Conservation (phyloP, 2,888 invertebrate genomes). For the Cryptocephalus primarius region DNA sequence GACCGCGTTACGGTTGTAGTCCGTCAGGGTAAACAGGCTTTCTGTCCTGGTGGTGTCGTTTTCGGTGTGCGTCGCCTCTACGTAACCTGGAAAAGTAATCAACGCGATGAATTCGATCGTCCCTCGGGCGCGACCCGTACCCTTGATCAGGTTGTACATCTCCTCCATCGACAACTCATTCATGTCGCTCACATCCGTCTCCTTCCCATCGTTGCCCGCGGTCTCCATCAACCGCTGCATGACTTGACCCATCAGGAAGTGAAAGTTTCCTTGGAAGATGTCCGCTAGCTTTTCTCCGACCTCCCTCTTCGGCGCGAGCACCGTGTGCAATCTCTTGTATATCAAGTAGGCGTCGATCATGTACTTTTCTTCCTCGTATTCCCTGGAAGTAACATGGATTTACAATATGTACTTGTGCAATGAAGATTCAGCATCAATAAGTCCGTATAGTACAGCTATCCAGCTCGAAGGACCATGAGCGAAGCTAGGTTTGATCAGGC, state of each 20-base stretch:
- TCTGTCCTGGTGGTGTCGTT: too few relatives aligned
- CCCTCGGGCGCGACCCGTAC: background rate
- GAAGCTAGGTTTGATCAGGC: too few relatives aligned
- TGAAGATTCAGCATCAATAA: too few relatives aligned
- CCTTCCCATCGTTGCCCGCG: background rate
- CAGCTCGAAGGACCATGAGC: too few relatives aligned
- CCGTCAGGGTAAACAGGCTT: too few relatives aligned
- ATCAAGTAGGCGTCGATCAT: slow-evolving; percentile 27
- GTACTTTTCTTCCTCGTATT: slow-evolving; percentile 28
- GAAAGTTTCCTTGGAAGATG: slow-evolving; percentile 27
- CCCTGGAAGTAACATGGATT: slow-evolving; percentile 19
- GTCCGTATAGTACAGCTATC: too few relatives aligned
- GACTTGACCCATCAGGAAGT: slow-evolving; percentile 19
- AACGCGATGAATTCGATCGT: slow-evolving; percentile 1
- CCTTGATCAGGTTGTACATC: too few relatives aligned
- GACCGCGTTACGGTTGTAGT: too few relatives aligned
- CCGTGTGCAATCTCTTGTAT: slow-evolving; percentile 31
- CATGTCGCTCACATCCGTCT: background rate
- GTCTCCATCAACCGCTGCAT: slow-evolving; percentile 4
- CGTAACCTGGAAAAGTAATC: too few relatives aligned
- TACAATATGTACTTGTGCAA: too few relatives aligned
- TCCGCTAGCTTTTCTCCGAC: slow-evolving; percentile 29
- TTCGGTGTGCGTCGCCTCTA: too few relatives aligned
- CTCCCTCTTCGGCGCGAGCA: slow-evolving; percentile 32
- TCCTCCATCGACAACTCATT: too few relatives aligned